Base-by-base conservation (phyloP, 2,113 vertebrate species). In the Prunella fulvescens region DNA sequence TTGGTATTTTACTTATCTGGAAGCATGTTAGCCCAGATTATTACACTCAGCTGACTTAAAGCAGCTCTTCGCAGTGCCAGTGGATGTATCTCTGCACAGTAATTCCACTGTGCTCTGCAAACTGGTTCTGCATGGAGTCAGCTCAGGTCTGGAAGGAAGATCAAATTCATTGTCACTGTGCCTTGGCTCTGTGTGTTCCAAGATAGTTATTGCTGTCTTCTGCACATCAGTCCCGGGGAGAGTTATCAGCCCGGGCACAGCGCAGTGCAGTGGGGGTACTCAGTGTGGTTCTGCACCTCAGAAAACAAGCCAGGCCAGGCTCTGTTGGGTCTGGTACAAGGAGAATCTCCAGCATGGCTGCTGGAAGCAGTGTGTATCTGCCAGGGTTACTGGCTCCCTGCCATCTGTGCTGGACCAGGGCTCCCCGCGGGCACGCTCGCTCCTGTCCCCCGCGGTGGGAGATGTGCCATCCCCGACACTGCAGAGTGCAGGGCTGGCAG, bases 161-260 rank as follows among this genome's bases (percentile, higher is more conserved):
- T n/a, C 22, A 87, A 67, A 40, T 2, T 85, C 61, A 20, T 19
- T 14, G 4, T 44, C 50, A 25, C n/a, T 58, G 5, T 12, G 19
- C 39, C 39, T 73, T 62, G 86, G 8, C 19, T 93, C 53, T 71
- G 35, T 35, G 31, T 28, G 14, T 56, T 87, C 53, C 57, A 28
- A 37, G 40, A 8, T 53, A 16, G 35, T 51, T 51, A 19, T 33
- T 69, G 24, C 40, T 86, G 45, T 31, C 7, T 53, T 40, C 9
- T 0, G 1, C 1, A 1, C 45, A 6, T 83, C 56, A 24, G n/a
- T 18, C 17, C 57, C 0, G 0, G 61, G 39, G 18, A 78, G 18
- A 54, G 8, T 42, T 53, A 33, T 31, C 74, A 64, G 58, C 31
- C 26, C 62, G 50, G 62, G 53, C 31, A 19, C 19, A 77, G 47